phyloP scores from a whole-genome alignment of 2,113 vertebrate species.

The Tragelaphus strepsiceros region DNA sequence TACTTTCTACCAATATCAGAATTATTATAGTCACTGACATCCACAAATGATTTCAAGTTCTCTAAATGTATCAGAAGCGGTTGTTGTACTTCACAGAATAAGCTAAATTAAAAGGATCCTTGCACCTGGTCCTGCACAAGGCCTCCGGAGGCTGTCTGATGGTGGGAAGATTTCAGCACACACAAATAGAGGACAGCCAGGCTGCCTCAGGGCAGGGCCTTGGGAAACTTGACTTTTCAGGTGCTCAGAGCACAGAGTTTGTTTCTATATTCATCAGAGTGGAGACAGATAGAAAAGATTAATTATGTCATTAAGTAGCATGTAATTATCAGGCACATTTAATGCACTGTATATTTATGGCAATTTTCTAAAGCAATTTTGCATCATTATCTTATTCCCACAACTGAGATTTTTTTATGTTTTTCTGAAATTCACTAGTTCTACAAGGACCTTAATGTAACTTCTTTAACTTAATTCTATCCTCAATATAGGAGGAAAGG shows the following conservation, averaged over 20 bases:
- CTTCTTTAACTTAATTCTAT: neutral
- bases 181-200: neutral
- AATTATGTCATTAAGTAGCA: slow-evolving; percentile 52
- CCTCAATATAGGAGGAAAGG: neutral
- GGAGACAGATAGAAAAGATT: slow-evolving; percentile 12
- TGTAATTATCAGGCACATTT: slow-evolving; percentile 48
- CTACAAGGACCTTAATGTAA: neutral
- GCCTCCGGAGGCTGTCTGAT: rapidly evolving
- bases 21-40: neutral
- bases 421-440: slow-evolving; percentile 9
- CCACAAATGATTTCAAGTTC: neutral
- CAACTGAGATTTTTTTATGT: neutral
- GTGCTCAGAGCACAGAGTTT: neutral
- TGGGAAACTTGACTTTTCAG: neutral
- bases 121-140: rapidly evolving
- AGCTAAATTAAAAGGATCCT: neutral
- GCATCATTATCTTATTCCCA: slow-evolving; percentile 27
- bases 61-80: neutral
- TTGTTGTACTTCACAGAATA: neutral
- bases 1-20: neutral
- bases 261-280: neutral
- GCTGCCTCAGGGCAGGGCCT: neutral
- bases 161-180: neutral
- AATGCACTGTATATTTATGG: slow-evolving; percentile 23
- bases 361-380: slow-evolving; percentile 56